A percentile compares a stretch with the other conserved stretches of the same genome.
These are phyloP conservation scores for Empidonax traillii DNA, from an alignment of 2,113 vertebrate species.

Conservation along the genomic window DNA sequence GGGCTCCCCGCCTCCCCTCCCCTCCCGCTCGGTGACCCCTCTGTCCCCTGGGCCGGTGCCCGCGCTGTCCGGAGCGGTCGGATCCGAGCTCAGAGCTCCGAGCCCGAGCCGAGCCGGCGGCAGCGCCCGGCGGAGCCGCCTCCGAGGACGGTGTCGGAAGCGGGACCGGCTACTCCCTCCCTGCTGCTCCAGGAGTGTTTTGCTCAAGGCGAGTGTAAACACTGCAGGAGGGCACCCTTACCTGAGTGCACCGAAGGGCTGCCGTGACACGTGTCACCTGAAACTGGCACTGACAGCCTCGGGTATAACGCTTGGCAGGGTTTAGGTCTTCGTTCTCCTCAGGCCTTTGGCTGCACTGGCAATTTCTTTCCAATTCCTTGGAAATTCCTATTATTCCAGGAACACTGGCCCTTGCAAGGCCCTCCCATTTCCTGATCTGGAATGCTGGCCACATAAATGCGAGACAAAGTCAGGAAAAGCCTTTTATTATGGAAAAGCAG, in stretches of 20 bases:
- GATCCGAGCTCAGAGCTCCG: too few relatives aligned
- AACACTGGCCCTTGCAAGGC: background rate
- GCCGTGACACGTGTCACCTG: background rate
- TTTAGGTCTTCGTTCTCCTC: background rate
- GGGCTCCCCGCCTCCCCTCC: too few relatives aligned
- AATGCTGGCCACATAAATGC: background rate
- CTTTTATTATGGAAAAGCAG: background rate
- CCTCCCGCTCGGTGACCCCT: too few relatives aligned
- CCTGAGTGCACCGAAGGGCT: background rate
- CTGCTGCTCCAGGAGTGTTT: too few relatives aligned
- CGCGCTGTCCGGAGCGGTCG: background rate
- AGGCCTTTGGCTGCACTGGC: background rate
- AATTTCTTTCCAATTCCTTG: background rate
- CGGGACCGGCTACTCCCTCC: too few relatives aligned
- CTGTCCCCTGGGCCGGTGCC: too few relatives aligned
- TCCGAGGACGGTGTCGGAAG: background rate
- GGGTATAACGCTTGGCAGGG: background rate
- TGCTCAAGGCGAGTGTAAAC: too few relatives aligned
- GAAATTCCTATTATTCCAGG: background rate
- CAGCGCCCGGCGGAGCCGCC: background rate
- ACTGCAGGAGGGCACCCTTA: background rate
- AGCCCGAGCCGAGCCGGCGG: too few relatives aligned
- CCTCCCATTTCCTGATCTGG: background rate
- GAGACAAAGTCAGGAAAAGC: background rate
- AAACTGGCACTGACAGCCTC: background rate